These are phyloP conservation scores for Apis laboriosa DNA, from an alignment of 1,140 invertebrate species.

Conservation along the genomic window DNA sequence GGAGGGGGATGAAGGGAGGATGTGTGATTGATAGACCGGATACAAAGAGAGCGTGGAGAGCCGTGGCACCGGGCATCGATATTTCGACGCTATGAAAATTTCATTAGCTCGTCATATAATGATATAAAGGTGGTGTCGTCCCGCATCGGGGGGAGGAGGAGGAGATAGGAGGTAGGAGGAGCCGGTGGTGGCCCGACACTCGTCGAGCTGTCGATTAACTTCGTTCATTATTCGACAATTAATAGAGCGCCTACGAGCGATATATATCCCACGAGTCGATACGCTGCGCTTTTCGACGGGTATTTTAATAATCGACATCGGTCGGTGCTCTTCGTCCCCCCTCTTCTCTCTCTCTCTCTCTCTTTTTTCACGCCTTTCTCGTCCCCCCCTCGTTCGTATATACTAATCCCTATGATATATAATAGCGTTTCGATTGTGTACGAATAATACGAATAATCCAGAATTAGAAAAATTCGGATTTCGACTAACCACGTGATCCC, in stretches of 20 bases:
- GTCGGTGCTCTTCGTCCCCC: background rate
- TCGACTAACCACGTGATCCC: constrained; percentile 34
- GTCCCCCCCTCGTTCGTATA: too few species aligned
- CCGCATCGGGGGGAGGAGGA: constrained; percentile 28
- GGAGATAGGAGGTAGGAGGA: too few species aligned
- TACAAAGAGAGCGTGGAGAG: constrained; percentile 46
- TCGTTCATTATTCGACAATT: constrained; percentile 76
- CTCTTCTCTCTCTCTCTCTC: background rate
- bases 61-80: constrained; percentile 70
- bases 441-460: too few species aligned
- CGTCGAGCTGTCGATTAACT: constrained; percentile 77
- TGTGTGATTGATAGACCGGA: constrained; percentile 72
- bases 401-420: too few species aligned
- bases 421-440: too few species aligned
- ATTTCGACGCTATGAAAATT: constrained; percentile 76
- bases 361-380: background rate
- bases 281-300: constrained; percentile 65
- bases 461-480: too few species aligned
- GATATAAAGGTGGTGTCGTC: constrained; percentile 71
- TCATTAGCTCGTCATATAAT: constrained; percentile 76
- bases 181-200: constrained; percentile 68
- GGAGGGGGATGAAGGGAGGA: too few species aligned
- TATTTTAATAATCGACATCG: constrained; percentile 72
- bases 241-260: constrained; percentile 60
- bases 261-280: too few species aligned